These are phyloP conservation scores for Paramisgurnus dabryanus DNA, from an alignment of 2,113 vertebrate genomes.

Conservation along the genomic window DNA sequence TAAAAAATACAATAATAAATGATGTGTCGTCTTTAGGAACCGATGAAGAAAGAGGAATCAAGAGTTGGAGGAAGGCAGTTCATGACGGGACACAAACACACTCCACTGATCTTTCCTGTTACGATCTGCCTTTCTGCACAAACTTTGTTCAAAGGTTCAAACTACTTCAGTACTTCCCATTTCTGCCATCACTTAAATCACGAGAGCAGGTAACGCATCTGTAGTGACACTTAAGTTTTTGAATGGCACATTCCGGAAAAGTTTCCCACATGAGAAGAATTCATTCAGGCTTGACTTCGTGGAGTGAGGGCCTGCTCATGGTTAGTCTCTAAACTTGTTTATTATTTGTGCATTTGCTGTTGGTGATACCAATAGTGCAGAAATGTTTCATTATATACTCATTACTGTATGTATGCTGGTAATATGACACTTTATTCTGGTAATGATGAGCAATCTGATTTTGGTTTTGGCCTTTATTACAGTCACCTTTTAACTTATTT, in stretches of 20 bases:
- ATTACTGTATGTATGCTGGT: too few relatives aligned
- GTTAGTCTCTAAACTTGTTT: too few relatives aligned
- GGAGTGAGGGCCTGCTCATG: neutral
- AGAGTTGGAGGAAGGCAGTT: slow-evolving; percentile 62
- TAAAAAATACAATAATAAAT: neutral
- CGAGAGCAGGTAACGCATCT: slow-evolving; percentile 13
- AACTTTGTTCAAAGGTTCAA: slow-evolving; percentile 55
- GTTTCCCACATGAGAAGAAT: neutral
- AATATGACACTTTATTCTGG: too few relatives aligned
- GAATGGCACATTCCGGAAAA: slow-evolving; percentile 2
- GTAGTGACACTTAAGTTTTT: slow-evolving; percentile 12
- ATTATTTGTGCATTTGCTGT: too few relatives aligned
- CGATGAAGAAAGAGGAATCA: slow-evolving; percentile 72
- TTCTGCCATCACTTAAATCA: slow-evolving; percentile 67
- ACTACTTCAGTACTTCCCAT: slow-evolving; percentile 69
- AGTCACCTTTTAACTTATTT: too few relatives aligned
- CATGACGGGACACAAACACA: slow-evolving; percentile 19
- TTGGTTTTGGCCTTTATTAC: too few relatives aligned
- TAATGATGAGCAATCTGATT: too few relatives aligned
- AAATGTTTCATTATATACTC: too few relatives aligned
- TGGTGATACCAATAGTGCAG: too few relatives aligned
- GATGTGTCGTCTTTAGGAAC: slow-evolving; percentile 58
- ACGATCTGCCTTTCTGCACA: slow-evolving; percentile 70
- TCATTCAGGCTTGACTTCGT: neutral
- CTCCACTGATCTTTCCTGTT: slow-evolving; percentile 64